phyloP scores from a whole-genome alignment of 2,888 invertebrate genomes.

The Andrena minutula region DNA sequence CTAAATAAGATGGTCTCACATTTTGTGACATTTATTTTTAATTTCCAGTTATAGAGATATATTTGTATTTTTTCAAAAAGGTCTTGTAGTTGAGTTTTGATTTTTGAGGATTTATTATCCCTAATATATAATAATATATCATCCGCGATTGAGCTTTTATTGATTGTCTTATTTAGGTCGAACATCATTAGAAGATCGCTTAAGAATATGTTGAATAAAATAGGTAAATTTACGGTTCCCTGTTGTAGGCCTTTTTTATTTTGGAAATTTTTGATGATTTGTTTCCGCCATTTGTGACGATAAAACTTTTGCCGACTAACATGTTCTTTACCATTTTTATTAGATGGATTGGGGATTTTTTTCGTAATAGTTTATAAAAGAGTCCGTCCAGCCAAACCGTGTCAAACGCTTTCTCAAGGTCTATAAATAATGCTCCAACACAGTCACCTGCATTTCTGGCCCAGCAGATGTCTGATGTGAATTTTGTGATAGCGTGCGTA shows the following conservation, averaged over 20 bases:
- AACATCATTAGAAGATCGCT: no score
- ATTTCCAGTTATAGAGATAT: conserved; percentile 39
- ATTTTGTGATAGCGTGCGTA: no score
- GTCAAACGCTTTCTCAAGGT: no score
- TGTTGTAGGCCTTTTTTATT: conserved; percentile 6
- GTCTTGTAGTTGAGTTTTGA: conserved; percentile 23
- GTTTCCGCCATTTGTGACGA: neutral
- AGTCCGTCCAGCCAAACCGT: no score
- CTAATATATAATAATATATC: conserved; percentile 37
- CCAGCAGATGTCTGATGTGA: no score
- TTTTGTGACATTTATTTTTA: conserved; percentile 42
- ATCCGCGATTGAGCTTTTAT: conserved; percentile 40
- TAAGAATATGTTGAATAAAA: conserved; percentile 12
- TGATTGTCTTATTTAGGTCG: no score
- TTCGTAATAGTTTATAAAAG: no score
- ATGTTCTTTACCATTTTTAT: conserved; percentile 17
- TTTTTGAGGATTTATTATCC: neutral
- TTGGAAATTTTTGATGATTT: conserved; percentile 1
- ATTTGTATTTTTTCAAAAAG: conserved; percentile 37
- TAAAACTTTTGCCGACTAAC: conserved; percentile 21
- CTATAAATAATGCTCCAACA: no score
- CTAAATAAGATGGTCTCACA: conserved; percentile 48
- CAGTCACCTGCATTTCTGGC: no score
- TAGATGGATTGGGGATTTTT: no score
- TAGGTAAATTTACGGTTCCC: conserved; percentile 16